Percentiles rank a stretch among this genome's conserved stretches.
phyloP scores from a whole-genome alignment of 2,797 vertebrate genomes.

The Todus mexicanus region DNA sequence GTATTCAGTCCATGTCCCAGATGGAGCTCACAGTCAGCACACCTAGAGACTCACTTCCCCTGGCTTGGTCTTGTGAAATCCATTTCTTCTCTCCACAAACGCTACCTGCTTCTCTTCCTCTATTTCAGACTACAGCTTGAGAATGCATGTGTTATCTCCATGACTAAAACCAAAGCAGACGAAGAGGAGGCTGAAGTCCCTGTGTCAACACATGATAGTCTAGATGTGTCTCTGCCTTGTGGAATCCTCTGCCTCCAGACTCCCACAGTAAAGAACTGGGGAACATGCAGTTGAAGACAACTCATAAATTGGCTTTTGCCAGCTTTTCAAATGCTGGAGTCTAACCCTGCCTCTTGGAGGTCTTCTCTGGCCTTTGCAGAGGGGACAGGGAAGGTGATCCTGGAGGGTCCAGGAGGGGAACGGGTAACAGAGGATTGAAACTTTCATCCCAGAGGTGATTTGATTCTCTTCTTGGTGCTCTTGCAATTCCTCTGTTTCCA shows the following conservation, averaged over 20 bases:
- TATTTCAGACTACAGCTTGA: not conserved
- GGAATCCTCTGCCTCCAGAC: not conserved
- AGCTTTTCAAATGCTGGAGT: not conserved
- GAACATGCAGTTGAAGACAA: not conserved
- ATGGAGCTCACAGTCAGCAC: not conserved
- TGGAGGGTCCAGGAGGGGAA: not conserved
- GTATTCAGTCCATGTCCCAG: not conserved
- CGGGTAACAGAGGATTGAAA: not conserved
- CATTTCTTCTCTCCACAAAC: not conserved
- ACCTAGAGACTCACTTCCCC: not conserved
- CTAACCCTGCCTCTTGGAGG: not conserved
- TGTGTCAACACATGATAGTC: rapidly evolving
- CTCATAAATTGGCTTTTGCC: not conserved
- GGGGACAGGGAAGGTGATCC: not conserved
- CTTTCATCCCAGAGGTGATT: not conserved
- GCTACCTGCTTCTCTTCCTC: not conserved
- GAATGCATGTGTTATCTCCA: not conserved
- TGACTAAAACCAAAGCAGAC: not conserved
- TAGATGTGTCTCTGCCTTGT: not conserved
- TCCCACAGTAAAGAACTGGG: not conserved
- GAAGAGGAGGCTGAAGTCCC: not conserved
- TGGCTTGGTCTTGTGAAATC: rapidly evolving
- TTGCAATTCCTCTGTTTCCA: not conserved
- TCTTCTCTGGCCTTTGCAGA: not conserved
- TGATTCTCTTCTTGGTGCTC: not conserved